Evolutionary conservation across 2,888 invertebrate genomes (phyloP).

Genomic region (Protula sp.): DNA sequence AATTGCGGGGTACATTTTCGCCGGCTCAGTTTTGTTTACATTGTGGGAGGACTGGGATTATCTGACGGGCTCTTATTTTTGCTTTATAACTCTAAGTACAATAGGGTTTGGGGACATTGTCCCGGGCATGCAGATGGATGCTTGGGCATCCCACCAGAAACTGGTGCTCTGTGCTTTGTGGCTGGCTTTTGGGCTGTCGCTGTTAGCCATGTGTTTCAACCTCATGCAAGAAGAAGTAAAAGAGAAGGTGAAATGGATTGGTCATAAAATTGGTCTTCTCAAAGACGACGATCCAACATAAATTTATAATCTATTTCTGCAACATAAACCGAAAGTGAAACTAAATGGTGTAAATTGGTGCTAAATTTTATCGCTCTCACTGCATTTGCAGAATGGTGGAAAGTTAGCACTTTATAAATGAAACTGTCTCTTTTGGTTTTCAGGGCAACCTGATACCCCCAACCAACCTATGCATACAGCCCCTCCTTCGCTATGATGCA

Average conservation of each 20-base stretch:
- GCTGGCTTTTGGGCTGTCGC: conserved; percentile 53
- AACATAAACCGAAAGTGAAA: no score
- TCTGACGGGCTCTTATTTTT: conserved; percentile 68
- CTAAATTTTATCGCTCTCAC: no score
- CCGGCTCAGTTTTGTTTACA: conserved; percentile 84
- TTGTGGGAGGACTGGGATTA: conserved; percentile 90
- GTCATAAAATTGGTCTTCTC: conserved; percentile 44
- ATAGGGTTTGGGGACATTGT: conserved; percentile 55
- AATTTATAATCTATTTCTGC: not conserved
- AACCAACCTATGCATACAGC: no score
- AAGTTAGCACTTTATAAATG: no score
- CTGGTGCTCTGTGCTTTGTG: conserved; percentile 47
- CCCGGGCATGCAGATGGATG: conserved; percentile 43
- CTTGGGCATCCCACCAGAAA: conserved; percentile 44
- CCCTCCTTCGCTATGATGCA: no score
- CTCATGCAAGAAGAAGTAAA: conserved; percentile 54
- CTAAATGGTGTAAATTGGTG: no score
- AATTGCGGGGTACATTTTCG: conserved; percentile 81
- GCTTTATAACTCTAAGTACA: conserved; percentile 54
- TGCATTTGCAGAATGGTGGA: no score
- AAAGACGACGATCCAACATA: conserved; percentile 18
- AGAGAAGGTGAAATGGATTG: conserved; percentile 46
- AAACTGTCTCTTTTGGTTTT: no score
- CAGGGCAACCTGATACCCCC: no score
- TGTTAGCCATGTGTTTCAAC: conserved; percentile 55